Evolutionary conservation across 2,888 invertebrate species (phyloP), one percentile per base, ranked within the genome.

Genomic region (Himalopsyche japonica): DNA sequence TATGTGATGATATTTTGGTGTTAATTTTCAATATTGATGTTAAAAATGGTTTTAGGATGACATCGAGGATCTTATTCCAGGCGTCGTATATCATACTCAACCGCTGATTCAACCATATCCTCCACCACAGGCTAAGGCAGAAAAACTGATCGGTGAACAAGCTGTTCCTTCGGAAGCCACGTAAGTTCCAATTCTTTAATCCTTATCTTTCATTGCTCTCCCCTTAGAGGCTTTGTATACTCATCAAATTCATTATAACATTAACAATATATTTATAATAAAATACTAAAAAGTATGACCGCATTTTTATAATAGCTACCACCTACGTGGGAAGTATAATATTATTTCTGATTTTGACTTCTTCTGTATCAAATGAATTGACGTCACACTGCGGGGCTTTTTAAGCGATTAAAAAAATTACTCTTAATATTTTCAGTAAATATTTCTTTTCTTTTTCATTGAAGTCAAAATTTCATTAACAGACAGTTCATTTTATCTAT

Each of bases 101-200:
- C 94, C 95, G 0, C 90, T 95, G 82, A 94, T 95, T 87, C 95
- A 95, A 87, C 94, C 94, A 0, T 95, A 95, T 88, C 95, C 95
- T 5, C 93, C 94, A 18, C 93, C 93, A 0, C 93, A 93, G 84
- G 93, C 94, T 1, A 93, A 93, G 84, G 95, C 95, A 0, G 95
- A 95, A 89, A 92, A 94, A 86, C 92, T 96, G 20, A 94, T 95
- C 76, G 95, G 94, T 0, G 94, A 95, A 87, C 95, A 95, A 24
- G 93, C 94, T 80, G 93, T 95, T 2, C 95, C 96, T 0, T 95
- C 95, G 0, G 95, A 96, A 90, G 95, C 96, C 89, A 95, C 95
- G 96, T 96, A 93, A 95, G 95, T 94, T 88, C 82, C 49, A 7
- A 49, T 20, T 76, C 10, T 76, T 30, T 43, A 80, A 76, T 6